Percentiles rank a stretch among this genome's conserved stretches.
Conservation (phyloP, 2,113 vertebrate genomes). For the Phalacrocorax aristotelis region DNA sequence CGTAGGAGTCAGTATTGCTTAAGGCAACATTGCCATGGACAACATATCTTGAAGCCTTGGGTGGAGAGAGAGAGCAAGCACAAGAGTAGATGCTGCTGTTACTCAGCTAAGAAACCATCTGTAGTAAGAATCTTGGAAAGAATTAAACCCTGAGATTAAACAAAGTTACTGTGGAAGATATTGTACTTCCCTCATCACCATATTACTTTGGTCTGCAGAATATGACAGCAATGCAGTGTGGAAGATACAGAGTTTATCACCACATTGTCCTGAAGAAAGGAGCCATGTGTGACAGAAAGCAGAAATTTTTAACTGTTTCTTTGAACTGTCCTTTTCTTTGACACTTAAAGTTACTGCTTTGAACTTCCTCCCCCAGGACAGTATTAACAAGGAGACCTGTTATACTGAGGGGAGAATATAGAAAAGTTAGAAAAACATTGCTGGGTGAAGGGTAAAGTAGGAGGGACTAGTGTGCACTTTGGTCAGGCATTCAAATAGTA, state of each 20-base stretch:
- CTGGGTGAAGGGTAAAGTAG: neutral
- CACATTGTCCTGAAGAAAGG: neutral
- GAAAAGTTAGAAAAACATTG: neutral
- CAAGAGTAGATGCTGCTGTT: neutral
- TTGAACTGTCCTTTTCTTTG: neutral
- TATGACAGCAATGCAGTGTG: neutral
- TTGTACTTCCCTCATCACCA: neutral
- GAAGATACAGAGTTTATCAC: neutral
- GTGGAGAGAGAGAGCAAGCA: neutral
- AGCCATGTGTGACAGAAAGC: neutral
- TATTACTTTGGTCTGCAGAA: neutral
- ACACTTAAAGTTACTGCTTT: neutral
- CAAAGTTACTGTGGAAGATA: neutral
- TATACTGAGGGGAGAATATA: neutral
- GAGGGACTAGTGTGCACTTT: neutral
- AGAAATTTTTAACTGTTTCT: neutral
- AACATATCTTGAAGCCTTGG: neutral
- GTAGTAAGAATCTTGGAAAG: neutral
- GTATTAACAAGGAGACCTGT: neutral
- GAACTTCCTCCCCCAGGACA: neutral
- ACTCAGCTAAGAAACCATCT: neutral
- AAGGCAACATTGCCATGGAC: neutral
- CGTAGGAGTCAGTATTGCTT: neutral
- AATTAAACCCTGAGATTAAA: neutral
- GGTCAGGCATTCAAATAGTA: neutral